A percentile compares a stretch with the other conserved stretches of the same genome.
Conservation (phyloP, 1,140 invertebrate species). For the Copidosoma floridanum region DNA sequence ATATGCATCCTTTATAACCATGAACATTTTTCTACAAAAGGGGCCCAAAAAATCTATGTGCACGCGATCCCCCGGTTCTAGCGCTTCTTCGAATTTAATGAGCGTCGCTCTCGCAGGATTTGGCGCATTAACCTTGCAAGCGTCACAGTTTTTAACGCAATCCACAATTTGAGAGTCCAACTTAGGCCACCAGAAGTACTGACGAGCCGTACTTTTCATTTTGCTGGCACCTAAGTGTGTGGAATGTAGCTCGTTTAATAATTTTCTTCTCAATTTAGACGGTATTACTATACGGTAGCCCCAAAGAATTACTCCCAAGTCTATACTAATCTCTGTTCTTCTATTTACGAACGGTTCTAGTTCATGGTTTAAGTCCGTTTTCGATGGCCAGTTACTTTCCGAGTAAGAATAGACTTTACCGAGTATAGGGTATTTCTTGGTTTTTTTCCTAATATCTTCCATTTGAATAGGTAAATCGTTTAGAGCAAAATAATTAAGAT, state of each 20-base stretch:
- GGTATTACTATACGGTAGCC: conserved; percentile 38
- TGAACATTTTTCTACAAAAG: conserved; percentile 37
- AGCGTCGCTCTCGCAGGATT: no score
- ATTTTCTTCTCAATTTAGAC: background rate
- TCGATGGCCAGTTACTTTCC: conserved; percentile 12
- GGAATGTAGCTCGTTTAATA: background rate
- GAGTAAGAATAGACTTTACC: conserved; percentile 29
- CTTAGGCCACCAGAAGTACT: no score
- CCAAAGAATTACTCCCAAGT: conserved; percentile 27
- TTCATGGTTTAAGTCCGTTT: conserved; percentile 10
- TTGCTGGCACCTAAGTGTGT: no score
- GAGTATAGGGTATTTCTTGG: conserved; percentile 25
- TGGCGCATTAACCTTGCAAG: background rate
- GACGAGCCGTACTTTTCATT: no score
- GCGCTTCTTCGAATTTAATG: no score
- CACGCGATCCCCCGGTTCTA: conserved; percentile 3
- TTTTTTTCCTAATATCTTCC: conserved; percentile 27
- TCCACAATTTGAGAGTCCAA: conserved; percentile 34
- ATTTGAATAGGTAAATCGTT: conserved; percentile 28
- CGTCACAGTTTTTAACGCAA: background rate
- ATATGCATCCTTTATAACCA: conserved; percentile 48
- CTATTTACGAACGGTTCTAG: conserved; percentile 5
- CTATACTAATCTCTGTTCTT: conserved; percentile 17
- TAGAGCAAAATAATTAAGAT: conserved; percentile 33
- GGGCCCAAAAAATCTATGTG: conserved; percentile 38